Percentiles rank a stretch among this genome's conserved stretches.
These are phyloP conservation scores for Campoplex capitator DNA, from an alignment of 2,888 invertebrate species.

Conservation along the genomic window DNA sequence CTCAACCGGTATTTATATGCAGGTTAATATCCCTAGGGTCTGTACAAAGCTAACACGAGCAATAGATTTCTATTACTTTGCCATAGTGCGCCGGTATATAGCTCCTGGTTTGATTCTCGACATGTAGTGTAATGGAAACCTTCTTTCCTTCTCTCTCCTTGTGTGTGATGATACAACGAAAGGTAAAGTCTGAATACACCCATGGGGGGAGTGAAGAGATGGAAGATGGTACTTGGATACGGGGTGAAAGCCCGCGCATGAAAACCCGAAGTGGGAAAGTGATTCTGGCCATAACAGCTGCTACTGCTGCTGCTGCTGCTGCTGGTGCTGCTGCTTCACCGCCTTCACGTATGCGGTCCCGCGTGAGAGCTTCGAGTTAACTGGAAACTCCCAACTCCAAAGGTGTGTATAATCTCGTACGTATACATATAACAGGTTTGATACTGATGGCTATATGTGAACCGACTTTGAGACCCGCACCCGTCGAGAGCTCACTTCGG, in stretches of 20 bases:
- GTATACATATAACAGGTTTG: slow-evolving; percentile 9
- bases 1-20: slow-evolving; percentile 1
- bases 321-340: slow-evolving; percentile 50
- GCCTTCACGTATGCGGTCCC: slow-evolving; percentile 59
- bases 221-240: slow-evolving; percentile 55
- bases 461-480: slow-evolving; percentile 32
- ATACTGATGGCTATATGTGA: slow-evolving; percentile 27
- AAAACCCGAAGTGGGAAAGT: slow-evolving; percentile 72
- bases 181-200: slow-evolving; percentile 52
- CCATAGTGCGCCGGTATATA: slow-evolving; percentile 41
- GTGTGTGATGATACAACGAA: slow-evolving; percentile 30
- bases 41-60: slow-evolving; percentile 36
- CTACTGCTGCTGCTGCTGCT: slow-evolving; percentile 40
- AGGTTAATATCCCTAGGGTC: slow-evolving; percentile 51
- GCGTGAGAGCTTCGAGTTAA: slow-evolving; percentile 63
- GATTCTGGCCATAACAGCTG: slow-evolving; percentile 77
- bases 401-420: slow-evolving; percentile 46
- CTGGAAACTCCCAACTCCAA: slow-evolving; percentile 62
- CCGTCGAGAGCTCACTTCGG: slow-evolving; percentile 64
- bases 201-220: slow-evolving; percentile 33
- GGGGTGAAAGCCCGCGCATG: slow-evolving; percentile 63
- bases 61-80: slow-evolving; percentile 62
- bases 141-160: slow-evolving; percentile 52
- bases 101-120: slow-evolving; percentile 64
- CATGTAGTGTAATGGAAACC: slow-evolving; percentile 59